These are phyloP conservation scores for Sebastes umbrosus DNA, from an alignment of 2,797 vertebrate species.

Conservation along the genomic window DNA sequence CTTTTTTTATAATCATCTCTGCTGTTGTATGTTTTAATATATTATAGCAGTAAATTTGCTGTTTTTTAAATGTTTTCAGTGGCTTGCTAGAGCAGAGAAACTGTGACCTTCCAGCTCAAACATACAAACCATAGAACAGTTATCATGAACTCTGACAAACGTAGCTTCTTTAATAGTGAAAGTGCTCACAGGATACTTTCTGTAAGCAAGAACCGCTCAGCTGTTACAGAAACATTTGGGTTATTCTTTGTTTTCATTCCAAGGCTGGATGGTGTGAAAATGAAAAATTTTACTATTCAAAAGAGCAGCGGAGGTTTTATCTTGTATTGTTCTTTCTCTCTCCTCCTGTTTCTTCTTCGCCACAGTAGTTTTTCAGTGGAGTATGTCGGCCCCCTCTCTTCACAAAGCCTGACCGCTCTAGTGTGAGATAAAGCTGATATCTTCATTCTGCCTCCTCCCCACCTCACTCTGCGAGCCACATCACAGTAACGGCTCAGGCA, in stretches of 20 bases:
- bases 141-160: background rate
- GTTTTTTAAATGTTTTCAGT: background rate
- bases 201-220: background rate
- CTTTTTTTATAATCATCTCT: background rate
- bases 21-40: background rate
- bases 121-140: background rate
- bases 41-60: background rate
- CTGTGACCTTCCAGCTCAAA: background rate
- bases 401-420: constrained; percentile 70
- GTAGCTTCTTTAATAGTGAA: background rate
- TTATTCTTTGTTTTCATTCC: constrained; percentile 31
- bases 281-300: constrained; percentile 48
- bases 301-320: constrained; percentile 53
- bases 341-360: constrained; percentile 33
- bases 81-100: background rate
- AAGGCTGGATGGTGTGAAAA: constrained; percentile 34
- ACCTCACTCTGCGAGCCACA: constrained; percentile 39
- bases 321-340: constrained; percentile 28
- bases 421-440: constrained; percentile 74
- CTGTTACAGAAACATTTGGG: background rate
- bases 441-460: constrained; percentile 67
- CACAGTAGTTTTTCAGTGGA: constrained; percentile 67
- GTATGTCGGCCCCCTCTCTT: constrained; percentile 55
- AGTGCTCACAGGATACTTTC: background rate
- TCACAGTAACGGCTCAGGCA: constrained; percentile 31